Percentiles rank a stretch among this genome's conserved stretches.
Evolutionary conservation across 2,113 vertebrate species (phyloP).

Genomic region (Scopus umbretta): DNA sequence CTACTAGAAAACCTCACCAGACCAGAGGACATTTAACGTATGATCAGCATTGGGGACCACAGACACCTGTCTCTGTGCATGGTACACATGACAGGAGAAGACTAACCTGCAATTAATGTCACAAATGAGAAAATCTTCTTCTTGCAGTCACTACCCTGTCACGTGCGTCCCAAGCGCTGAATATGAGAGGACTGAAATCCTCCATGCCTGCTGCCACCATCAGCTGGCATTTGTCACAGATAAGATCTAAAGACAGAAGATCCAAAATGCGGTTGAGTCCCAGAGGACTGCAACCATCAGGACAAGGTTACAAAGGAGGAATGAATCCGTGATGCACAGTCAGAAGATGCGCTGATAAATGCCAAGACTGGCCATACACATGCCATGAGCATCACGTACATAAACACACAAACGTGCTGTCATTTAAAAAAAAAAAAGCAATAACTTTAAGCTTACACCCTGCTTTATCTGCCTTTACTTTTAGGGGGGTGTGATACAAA

Average conservation of each 20-base stretch:
- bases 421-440: neutral
- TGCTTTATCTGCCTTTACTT: neutral
- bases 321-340: fast-evolving
- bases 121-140: neutral
- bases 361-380: neutral
- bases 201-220: neutral
- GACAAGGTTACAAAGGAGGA: neutral
- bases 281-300: neutral
- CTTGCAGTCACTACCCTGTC: neutral
- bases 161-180: fast-evolving
- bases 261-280: neutral
- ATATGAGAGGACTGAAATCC: neutral
- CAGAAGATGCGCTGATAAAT: neutral
- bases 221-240: neutral
- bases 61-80: neutral
- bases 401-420: neutral
- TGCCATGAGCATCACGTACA: neutral
- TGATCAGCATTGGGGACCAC: fast-evolving
- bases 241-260: neutral
- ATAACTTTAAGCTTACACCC: neutral
- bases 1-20: neutral
- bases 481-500: neutral
- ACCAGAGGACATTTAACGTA: neutral
- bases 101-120: neutral
- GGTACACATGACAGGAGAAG: neutral